phyloP scores from a whole-genome alignment of 2,888 invertebrate genomes.

The Hymenopus coronatus region DNA sequence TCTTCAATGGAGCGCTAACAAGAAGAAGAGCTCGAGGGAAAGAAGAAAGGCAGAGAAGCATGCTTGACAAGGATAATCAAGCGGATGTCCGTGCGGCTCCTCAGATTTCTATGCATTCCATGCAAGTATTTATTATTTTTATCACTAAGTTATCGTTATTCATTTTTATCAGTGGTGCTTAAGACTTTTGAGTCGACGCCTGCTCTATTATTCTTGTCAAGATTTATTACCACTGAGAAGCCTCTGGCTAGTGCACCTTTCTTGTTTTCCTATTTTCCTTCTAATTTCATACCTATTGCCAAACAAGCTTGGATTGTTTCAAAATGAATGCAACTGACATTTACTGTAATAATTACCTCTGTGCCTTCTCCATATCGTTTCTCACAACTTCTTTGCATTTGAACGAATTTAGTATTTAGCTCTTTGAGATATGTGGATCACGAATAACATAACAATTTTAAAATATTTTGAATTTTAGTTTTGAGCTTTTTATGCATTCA shows the following conservation, averaged over 20 bases:
- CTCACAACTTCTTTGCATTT: no score
- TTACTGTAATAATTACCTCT: no score
- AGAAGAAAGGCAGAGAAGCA: neutral
- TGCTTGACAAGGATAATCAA: neutral
- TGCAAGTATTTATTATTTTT: neutral
- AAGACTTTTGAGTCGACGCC: neutral
- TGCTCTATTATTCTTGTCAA: neutral
- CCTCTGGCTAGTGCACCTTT: neutral
- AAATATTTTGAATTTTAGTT: no score
- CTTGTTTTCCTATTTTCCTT: neutral
- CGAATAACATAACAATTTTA: no score
- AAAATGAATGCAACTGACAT: no score
- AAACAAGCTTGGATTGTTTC: no score
- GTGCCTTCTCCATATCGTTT: no score
- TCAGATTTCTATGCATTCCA: neutral
- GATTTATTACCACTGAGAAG: neutral
- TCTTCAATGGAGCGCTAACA: constrained; percentile 5
- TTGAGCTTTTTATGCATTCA: no score
- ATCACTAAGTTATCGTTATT: neutral
- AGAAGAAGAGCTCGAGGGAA: neutral
- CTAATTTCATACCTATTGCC: no score
- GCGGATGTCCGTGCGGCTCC: no score
- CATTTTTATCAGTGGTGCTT: neutral
- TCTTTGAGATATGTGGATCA: no score
- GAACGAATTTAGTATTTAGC: no score